Evolutionary conservation across 2,888 invertebrate genomes (phyloP).

Genomic region (Caenorhabditis afra): DNA sequence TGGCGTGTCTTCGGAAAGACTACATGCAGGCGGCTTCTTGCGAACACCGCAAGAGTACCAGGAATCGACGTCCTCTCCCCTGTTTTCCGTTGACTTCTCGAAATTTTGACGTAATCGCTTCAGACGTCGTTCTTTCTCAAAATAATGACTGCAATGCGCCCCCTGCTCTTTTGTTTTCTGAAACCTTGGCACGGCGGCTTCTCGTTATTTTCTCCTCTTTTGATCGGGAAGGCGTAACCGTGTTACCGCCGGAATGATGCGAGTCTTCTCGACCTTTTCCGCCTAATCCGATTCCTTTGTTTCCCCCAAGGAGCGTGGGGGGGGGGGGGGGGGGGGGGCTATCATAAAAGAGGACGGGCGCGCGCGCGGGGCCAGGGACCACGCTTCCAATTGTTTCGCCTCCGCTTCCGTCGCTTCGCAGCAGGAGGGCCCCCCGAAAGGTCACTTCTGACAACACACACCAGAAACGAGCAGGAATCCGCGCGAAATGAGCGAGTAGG

Average conservation of each 20-base stretch:
- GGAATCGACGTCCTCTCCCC: not conserved
- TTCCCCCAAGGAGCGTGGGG: slow-evolving; percentile 1
- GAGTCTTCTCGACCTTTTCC: slow-evolving; percentile 9
- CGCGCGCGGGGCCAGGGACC: not conserved
- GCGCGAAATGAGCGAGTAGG: not conserved
- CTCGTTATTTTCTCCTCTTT: not conserved
- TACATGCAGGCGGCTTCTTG: too few relatives aligned
- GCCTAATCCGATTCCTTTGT: slow-evolving; percentile 13
- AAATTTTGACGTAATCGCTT: slow-evolving; percentile 20
- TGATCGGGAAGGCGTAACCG: not conserved
- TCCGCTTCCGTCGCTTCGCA: slow-evolving; percentile 19
- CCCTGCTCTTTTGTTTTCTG: slow-evolving; percentile 14
- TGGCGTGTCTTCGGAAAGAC: not conserved
- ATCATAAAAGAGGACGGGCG: slow-evolving; percentile 17
- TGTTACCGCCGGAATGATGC: slow-evolving; percentile 7
- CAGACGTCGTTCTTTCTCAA: slow-evolving; percentile 15
- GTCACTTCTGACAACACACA: slow-evolving; percentile 10
- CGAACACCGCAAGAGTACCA: not conserved
- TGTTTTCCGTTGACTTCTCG: too few relatives aligned
- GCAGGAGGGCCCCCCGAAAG: slow-evolving; percentile 14
- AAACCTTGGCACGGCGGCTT: slow-evolving; percentile 2
- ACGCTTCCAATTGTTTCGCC: slow-evolving; percentile 23
- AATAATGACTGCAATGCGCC: not conserved
- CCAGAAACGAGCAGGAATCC: slow-evolving; percentile 9
- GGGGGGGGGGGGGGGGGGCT: slow-evolving; percentile 18